phyloP scores from a whole-genome alignment of 1,140 invertebrate genomes.

The Littorina saxatilis region DNA sequence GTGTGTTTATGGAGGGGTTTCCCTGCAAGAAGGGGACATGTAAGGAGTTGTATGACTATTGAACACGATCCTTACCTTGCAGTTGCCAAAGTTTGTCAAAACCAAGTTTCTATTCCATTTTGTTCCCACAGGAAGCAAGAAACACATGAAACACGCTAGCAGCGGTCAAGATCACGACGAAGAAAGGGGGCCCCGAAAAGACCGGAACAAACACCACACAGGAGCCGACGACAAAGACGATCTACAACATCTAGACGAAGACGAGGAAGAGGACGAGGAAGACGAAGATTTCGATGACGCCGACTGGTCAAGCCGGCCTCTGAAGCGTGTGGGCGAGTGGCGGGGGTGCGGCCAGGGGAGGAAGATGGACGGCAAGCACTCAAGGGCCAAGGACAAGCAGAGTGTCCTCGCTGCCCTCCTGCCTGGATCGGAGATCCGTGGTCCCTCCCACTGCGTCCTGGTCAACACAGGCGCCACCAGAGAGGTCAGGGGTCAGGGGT shows the following conservation, averaged over 20 bases:
- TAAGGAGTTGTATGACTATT: too few relatives aligned
- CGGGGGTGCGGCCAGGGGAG: neutral
- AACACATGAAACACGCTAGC: neutral
- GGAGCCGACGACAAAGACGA: too few relatives aligned
- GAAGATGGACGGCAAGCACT: neutral
- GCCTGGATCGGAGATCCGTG: slow-evolving; percentile 15
- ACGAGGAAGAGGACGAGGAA: neutral
- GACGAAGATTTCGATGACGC: neutral
- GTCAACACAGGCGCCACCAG: neutral
- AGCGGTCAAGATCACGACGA: neutral
- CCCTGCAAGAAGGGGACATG: too few relatives aligned
- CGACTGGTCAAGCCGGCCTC: neutral
- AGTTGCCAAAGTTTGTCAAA: too few relatives aligned
- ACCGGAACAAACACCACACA: neutral
- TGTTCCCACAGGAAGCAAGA: too few relatives aligned
- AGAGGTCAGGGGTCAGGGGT: slow-evolving; percentile 17
- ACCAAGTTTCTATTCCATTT: too few relatives aligned
- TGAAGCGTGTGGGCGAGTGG: neutral
- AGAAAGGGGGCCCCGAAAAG: neutral
- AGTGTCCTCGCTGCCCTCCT: slow-evolving; percentile 12
- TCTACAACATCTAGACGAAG: too few relatives aligned
- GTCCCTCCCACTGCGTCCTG: neutral
- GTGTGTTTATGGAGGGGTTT: too few relatives aligned
- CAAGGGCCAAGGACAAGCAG: neutral
- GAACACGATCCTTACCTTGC: too few relatives aligned